Evolutionary conservation across 1,140 invertebrate species (phyloP), one percentile per base, ranked within the genome.

Genomic region (Diachasmimorpha longicaudata): DNA sequence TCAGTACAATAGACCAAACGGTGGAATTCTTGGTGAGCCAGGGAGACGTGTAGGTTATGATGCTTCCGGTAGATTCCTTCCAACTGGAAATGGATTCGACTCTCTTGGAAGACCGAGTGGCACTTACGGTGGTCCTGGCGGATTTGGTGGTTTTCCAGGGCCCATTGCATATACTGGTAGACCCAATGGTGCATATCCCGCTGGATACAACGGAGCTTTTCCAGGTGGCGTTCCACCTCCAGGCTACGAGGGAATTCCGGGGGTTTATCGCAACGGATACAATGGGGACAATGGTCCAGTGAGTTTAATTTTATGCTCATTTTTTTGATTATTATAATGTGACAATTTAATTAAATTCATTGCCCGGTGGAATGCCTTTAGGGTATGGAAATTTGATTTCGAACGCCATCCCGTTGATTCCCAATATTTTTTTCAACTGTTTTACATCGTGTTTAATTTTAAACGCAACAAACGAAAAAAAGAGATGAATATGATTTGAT

Each of bases 1-100:
- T 77, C 85, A 86, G 73, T 88, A 88, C 76, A 86, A 85, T 77
- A 81, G 85, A 78, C 81, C 79, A 21, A 76, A n/a, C 42, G 72
- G 37, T 21, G 71, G 67, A 74, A 25, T 21, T 36, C 70, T 75
- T 68, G 55, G 37, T 46, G 72, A 71, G 13, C 5, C 70, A 52
- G 46, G 71, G 25, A 48, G 70, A 72, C 69, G 63, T 44, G 8
- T 10, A 52, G 63, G 63, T 21, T 76, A 71, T 36, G 55, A 76
- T 66, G 23, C 74, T 36, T 37, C 67, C 39, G 72, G 71, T 9
- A 75, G 79, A 36, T 81, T 80, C 14, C 42, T 66, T 70, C 37
- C 63, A 69, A 68, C 58, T 69, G 39, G 21, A 25, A 72, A 72
- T 42, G 70, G 23, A 46, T 75, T 55, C 14, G 78, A 63, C 74